Conservation (phyloP, 2,797 vertebrate species). For the Spondyliosoma cantharus region DNA sequence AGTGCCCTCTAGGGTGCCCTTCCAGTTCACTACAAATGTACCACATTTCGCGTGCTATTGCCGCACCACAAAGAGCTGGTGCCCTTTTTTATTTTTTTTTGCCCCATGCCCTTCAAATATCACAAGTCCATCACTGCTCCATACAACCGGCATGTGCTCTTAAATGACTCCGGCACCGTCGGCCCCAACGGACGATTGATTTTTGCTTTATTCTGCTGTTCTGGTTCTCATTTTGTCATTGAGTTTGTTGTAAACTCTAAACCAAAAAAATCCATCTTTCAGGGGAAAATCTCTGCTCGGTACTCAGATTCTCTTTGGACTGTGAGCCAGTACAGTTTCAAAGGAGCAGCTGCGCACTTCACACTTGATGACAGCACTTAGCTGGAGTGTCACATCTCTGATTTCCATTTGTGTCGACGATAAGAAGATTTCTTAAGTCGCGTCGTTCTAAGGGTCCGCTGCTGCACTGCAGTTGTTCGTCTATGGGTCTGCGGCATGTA, state of each 20-base stretch:
- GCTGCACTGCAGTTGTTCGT: slow-evolving; percentile 43
- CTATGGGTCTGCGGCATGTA: slow-evolving; percentile 44
- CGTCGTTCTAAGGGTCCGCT: slow-evolving; percentile 20
- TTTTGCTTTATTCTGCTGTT: neutral
- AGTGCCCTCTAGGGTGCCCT: no score
- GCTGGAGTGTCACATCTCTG: slow-evolving; percentile 46
- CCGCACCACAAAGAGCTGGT: no score
- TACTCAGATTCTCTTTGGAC: slow-evolving; percentile 38
- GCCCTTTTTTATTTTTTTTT: neutral
- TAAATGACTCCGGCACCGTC: neutral
- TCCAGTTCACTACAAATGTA: no score
- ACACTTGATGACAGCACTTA: slow-evolving; percentile 54
- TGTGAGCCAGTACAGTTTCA: slow-evolving; percentile 41
- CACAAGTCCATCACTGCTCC: no score
- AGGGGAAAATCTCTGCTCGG: slow-evolving; percentile 19
- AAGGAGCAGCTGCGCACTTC: slow-evolving; percentile 72
- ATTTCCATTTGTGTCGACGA: slow-evolving; percentile 43
- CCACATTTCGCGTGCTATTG: no score
- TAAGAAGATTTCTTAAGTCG: slow-evolving; percentile 20
- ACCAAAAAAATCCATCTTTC: slow-evolving; percentile 21
- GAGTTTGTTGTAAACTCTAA: slow-evolving; percentile 27
- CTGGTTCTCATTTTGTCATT: slow-evolving; percentile 7
- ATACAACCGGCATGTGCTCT: neutral
- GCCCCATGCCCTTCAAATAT: no score
- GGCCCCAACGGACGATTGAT: neutral